A percentile compares a stretch with the other conserved stretches of the same genome.
Evolutionary conservation across 2,888 invertebrate species (phyloP).

Genomic region (Eugnorisma glareosa): DNA sequence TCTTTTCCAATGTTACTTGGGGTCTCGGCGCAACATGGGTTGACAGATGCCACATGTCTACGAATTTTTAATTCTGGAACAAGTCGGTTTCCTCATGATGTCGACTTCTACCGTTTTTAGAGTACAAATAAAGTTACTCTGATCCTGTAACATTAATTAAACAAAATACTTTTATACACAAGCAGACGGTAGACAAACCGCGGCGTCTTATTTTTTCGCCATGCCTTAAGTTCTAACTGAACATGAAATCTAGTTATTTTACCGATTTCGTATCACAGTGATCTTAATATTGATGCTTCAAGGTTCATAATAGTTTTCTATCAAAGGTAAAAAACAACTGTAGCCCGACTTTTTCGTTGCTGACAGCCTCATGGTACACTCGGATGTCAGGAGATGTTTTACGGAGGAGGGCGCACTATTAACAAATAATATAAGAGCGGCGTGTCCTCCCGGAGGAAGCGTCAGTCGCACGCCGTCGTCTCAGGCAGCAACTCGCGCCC

Average conservation of each 20-base stretch:
- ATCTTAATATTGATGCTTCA: not conserved
- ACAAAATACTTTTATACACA: too few relatives aligned
- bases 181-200: not conserved
- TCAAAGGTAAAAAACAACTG: not conserved
- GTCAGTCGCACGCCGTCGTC: conserved; percentile 5
- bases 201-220: not conserved
- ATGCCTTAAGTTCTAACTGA: not conserved
- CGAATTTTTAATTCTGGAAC: not conserved
- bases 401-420: not conserved
- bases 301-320: not conserved
- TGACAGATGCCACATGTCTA: not conserved
- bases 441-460: not conserved
- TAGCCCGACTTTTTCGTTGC: not conserved
- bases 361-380: not conserved
- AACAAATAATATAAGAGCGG: not conserved
- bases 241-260: not conserved
- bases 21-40: not conserved
- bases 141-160: not conserved
- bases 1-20: not conserved
- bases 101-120: not conserved
- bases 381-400: not conserved
- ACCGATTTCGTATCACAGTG: not conserved
- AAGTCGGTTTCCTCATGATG: not conserved
- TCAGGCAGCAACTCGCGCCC: not conserved
- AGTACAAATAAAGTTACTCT: too few relatives aligned